phyloP scores from a whole-genome alignment of 2,797 vertebrate genomes.

The Protosalanx chinensis region DNA sequence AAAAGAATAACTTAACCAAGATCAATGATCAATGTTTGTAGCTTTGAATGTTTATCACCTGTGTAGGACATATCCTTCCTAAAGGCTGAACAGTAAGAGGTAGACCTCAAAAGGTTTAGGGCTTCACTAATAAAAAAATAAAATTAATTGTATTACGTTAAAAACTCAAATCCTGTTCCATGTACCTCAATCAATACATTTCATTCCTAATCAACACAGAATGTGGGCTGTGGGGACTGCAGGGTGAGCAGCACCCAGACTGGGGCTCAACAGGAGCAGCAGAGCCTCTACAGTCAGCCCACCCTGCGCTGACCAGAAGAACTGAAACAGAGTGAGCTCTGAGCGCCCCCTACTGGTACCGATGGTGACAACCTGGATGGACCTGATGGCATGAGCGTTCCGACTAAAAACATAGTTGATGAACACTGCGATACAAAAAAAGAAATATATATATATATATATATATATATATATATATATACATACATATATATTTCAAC shows the following conservation, averaged over 20 bases:
- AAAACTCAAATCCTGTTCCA: neutral
- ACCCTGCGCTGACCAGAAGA: neutral
- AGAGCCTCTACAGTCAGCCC: neutral
- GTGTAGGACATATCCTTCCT: no score
- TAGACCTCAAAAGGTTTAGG: neutral
- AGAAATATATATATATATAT: no score
- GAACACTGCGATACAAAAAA: neutral
- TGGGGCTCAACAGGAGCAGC: neutral
- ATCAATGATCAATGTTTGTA: no score
- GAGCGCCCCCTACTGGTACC: constrained; percentile 86
- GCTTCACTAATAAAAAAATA: neutral
- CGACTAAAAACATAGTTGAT: neutral
- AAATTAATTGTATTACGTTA: no score
- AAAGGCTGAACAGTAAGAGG: no score
- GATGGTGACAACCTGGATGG: neutral
- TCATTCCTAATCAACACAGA: no score
- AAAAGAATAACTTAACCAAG: no score
- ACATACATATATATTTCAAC: neutral
- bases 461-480: no score
- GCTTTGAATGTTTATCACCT: no score
- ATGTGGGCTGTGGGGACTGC: neutral
- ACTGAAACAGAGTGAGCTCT: constrained; percentile 63
- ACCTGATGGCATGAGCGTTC: neutral
- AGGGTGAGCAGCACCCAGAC: neutral
- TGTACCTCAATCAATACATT: neutral